Evolutionary conservation across 2,797 vertebrate genomes (phyloP).

Genomic region (Hoplostethus mediterraneus): DNA sequence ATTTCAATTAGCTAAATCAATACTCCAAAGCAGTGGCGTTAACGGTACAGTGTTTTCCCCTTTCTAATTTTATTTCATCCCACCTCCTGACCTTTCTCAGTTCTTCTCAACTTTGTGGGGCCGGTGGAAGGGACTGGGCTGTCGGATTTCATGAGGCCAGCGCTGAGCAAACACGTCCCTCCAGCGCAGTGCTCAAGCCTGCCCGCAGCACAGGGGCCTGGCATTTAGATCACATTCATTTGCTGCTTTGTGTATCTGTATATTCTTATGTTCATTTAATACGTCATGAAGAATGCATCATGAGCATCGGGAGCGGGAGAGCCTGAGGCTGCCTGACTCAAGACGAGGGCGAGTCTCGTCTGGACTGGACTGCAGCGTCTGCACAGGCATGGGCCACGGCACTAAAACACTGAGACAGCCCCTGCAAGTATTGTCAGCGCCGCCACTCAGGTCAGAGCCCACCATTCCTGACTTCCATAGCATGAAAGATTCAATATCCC

Average conservation of each 20-base stretch:
- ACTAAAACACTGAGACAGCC: conserved; percentile 54
- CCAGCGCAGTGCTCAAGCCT: conserved; percentile 59
- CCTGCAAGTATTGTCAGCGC: conserved; percentile 61
- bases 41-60: conserved; percentile 69
- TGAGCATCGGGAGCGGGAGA: conserved; percentile 59
- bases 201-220: conserved; percentile 61
- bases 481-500: conserved; percentile 32
- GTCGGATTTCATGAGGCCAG: conserved; percentile 82
- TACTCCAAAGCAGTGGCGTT: conserved; percentile 67
- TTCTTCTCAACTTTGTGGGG: conserved; percentile 70
- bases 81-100: conserved; percentile 79
- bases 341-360: conserved; percentile 59
- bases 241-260: conserved; percentile 72
- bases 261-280: conserved; percentile 81
- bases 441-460: conserved; percentile 48
- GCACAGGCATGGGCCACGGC: conserved; percentile 23
- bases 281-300: conserved; percentile 79
- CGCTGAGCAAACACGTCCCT: conserved; percentile 80
- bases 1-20: conserved; percentile 87
- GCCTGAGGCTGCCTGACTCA: conserved; percentile 67
- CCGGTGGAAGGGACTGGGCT: conserved; percentile 64
- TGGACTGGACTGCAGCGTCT: conserved; percentile 56
- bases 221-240: conserved; percentile 82
- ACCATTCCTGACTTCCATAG: conserved; percentile 37
- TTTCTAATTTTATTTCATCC: conserved; percentile 81